Base-by-base conservation (phyloP, 2,797 vertebrate genomes). In the Anisognathus igniventris region DNA sequence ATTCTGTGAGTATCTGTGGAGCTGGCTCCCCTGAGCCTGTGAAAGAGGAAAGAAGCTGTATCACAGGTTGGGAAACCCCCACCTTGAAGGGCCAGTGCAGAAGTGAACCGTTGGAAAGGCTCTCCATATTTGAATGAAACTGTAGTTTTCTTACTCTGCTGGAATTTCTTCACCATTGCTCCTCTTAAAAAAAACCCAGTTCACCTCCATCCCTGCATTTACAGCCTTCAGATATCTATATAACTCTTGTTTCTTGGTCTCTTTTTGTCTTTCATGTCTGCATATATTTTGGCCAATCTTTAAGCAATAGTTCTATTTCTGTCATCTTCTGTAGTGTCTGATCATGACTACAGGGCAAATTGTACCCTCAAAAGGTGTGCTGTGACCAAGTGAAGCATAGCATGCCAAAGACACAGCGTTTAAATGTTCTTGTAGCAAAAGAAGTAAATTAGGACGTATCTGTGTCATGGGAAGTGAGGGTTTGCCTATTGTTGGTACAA, bases 351-450 rank as follows among this genome's bases (percentile, higher is more conserved):
- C 30, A 21, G 57, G 76, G 87, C 70, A 90, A 31, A 88, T 88
- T 78, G 40, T 27, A 84, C 65, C 44, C 87, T 90, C 54, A 66
- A 89, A 92, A 95, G 85, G 70, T 93, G 64, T 67, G 62, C 87
- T 70, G 87, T 70, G 89, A 64, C 72, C 76, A 65, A 79, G 61
- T 19, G 83, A 87, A 86, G 89, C 35, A 7, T 40, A 35, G 62
- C 20, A 11, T 37, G 65, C 61, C 72, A 33, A 64, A 93, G 90
- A 58, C 20, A 4, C 3, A 8, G 56, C 4, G 2, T 91, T 93
- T 74, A 80, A 92, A 50, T 0, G 0, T 64, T 91, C 60, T 66
- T 37, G 51, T 91, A 93, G 92, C 80, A 66, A 64, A 91, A 73
- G 53, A 64, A 71, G 60, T 79, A 85, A 89, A 94, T 92, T 30